Evolutionary conservation across 2,888 invertebrate genomes (phyloP).

Genomic region (Tribolium freemani): DNA sequence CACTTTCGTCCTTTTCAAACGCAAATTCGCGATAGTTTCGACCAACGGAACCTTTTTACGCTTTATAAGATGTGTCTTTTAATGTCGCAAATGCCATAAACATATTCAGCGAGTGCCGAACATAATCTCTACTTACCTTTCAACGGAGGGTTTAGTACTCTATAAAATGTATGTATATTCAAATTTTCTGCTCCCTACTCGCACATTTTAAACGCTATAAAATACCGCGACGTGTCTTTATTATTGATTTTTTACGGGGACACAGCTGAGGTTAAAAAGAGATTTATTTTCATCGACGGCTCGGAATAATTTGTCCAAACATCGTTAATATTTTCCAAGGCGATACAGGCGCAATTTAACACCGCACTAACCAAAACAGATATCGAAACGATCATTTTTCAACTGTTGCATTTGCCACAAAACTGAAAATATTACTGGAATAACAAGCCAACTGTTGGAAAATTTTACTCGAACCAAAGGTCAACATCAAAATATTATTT

Average conservation of each 20-base stretch:
- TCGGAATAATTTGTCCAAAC: conserved; percentile 26
- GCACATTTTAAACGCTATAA: conserved; percentile 37
- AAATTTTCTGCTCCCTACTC: conserved; percentile 46
- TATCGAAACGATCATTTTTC: conserved; percentile 2
- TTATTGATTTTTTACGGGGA: conserved; percentile 39
- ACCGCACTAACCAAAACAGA: background rate
- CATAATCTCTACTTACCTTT: conserved; percentile 54
- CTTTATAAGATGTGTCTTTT: conserved; percentile 23
- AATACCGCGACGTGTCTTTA: conserved; percentile 39
- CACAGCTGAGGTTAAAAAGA: conserved; percentile 25
- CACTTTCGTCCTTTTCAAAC: background rate
- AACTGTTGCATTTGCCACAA: conserved; percentile 8
- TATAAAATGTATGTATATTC: conserved; percentile 53
- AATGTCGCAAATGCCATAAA: conserved; percentile 50
- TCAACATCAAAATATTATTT: too few relatives aligned
- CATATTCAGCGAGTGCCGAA: conserved; percentile 49
- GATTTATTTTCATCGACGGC: conserved; percentile 32
- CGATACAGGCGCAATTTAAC: background rate
- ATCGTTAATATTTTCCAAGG: conserved; percentile 23
- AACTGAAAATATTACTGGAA: background rate
- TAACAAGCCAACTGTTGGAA: too few relatives aligned
- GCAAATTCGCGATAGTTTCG: background rate
- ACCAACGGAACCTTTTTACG: background rate
- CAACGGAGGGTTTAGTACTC: conserved; percentile 47
- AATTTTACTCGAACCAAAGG: too few relatives aligned